Evolutionary conservation across 2,797 vertebrate species (phyloP).

Genomic region (Molossus alvarezi): DNA sequence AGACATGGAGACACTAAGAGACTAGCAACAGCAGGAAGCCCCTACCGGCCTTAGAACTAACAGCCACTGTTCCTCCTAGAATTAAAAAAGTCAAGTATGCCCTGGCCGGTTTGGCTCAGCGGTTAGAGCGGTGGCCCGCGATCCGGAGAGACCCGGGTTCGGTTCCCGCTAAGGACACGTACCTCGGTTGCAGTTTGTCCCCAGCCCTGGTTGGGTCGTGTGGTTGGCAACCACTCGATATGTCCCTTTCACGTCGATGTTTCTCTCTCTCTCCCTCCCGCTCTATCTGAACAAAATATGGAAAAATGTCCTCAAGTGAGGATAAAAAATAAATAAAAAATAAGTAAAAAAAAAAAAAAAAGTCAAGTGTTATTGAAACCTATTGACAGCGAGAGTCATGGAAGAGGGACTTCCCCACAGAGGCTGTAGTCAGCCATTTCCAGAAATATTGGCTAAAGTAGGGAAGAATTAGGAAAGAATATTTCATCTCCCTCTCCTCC

Average conservation of each 20-base stretch:
- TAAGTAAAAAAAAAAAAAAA: neutral
- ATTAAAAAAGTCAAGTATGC: neutral
- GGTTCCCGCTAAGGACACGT: too few relatives aligned
- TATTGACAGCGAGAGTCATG: neutral
- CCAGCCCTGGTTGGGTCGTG: too few relatives aligned
- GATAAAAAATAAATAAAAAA: too few relatives aligned
- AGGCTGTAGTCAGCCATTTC: neutral
- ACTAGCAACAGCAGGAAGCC: slow-evolving; percentile 1
- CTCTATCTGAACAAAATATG: too few relatives aligned
- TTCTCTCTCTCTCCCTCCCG: too few relatives aligned
- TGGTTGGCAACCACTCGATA: too few relatives aligned
- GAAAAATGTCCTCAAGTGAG: too few relatives aligned
- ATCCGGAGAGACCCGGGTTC: too few relatives aligned
- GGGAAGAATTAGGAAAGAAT: neutral
- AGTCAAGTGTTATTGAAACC: neutral
- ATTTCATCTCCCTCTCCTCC: neutral
- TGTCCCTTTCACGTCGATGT: too few relatives aligned
- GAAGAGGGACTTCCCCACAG: neutral
- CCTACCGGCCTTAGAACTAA: neutral
- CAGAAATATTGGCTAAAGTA: neutral
- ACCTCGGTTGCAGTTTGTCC: too few relatives aligned
- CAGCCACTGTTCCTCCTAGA: neutral
- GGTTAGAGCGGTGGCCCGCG: too few relatives aligned
- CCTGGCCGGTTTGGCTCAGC: too few relatives aligned
- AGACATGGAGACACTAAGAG: neutral